These are phyloP conservation scores for Arion vulgaris DNA, from an alignment of 1,140 invertebrate genomes.

Conservation along the genomic window DNA sequence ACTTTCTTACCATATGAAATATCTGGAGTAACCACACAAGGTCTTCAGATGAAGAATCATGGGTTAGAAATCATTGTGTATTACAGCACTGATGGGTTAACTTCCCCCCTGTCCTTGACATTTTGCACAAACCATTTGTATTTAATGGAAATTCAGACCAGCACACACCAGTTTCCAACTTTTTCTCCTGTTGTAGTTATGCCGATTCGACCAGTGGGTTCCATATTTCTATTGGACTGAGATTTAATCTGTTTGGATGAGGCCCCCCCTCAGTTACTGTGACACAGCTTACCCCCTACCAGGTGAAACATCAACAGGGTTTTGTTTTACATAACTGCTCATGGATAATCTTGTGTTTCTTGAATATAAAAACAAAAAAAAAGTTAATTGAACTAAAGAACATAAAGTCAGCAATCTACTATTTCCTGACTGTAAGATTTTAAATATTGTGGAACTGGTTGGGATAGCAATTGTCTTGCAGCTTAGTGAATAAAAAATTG, in stretches of 20 bases:
- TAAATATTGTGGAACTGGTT: too few relatives aligned
- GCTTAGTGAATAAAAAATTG: too few relatives aligned
- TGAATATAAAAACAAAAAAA: too few relatives aligned
- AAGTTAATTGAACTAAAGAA: too few relatives aligned
- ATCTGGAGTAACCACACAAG: conserved; percentile 84
- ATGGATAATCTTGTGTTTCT: too few relatives aligned
- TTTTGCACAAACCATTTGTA: conserved; percentile 41
- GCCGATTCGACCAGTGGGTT: conserved; percentile 58
- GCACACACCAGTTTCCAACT: conserved; percentile 53
- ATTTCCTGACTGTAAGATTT: too few relatives aligned
- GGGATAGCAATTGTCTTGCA: too few relatives aligned
- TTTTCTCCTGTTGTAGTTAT: conserved; percentile 51
- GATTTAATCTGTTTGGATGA: conserved; percentile 61
- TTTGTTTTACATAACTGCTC: too few relatives aligned
- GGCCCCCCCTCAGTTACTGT: conserved; percentile 41
- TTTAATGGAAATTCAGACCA: conserved; percentile 60
- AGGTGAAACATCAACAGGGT: too few relatives aligned
- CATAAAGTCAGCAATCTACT: too few relatives aligned
- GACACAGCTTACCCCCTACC: conserved; percentile 28
- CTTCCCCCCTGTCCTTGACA: conserved; percentile 47
- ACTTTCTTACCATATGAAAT: conserved; percentile 83
- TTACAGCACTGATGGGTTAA: conserved; percentile 59
- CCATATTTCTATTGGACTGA: conserved; percentile 54
- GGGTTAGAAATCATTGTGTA: conserved; percentile 82
- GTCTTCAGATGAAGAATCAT: conserved; percentile 70